Evolutionary conservation across 1,140 invertebrate species (phyloP).

Genomic region (Zaprionus camerounensis): DNA sequence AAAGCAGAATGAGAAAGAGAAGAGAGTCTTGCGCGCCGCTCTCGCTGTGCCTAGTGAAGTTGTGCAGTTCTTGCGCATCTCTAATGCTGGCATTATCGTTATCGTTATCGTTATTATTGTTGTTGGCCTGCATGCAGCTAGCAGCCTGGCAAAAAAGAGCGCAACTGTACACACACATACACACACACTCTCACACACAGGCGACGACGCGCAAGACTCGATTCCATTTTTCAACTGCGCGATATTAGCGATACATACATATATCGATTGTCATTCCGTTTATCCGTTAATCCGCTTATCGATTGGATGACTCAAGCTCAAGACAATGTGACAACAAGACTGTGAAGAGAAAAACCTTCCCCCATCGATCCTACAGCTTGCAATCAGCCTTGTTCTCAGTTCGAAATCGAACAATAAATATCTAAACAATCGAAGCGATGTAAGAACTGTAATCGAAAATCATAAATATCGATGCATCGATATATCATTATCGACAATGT

Average conservation of each 20-base stretch:
- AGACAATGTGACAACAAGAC: constrained; percentile 13
- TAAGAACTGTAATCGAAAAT: background rate
- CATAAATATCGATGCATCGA: background rate
- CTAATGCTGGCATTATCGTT: constrained; percentile 19
- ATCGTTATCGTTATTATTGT: constrained; percentile 32
- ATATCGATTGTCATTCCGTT: constrained; percentile 13
- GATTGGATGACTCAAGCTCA: constrained; percentile 12
- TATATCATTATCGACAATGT: background rate
- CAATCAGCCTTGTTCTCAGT: constrained; percentile 1
- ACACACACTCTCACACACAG: background rate
- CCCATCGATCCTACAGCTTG: constrained; percentile 4
- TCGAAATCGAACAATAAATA: background rate
- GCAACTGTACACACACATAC: constrained; percentile 31
- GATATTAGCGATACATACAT: background rate
- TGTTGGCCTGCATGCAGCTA: constrained; percentile 46
- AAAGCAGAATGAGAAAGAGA: constrained; percentile 18
- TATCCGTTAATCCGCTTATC: constrained; percentile 24
- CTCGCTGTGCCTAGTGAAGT: constrained; percentile 13
- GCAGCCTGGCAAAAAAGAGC: constrained; percentile 7
- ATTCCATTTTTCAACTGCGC: constrained; percentile 20
- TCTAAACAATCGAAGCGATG: background rate
- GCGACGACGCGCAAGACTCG: constrained; percentile 28
- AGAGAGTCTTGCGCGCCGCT: constrained; percentile 37
- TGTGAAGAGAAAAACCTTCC: background rate
- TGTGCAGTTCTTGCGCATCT: constrained; percentile 23